Conservation (phyloP, 2,797 vertebrate species). For the Platyrinchus mystaceus region DNA sequence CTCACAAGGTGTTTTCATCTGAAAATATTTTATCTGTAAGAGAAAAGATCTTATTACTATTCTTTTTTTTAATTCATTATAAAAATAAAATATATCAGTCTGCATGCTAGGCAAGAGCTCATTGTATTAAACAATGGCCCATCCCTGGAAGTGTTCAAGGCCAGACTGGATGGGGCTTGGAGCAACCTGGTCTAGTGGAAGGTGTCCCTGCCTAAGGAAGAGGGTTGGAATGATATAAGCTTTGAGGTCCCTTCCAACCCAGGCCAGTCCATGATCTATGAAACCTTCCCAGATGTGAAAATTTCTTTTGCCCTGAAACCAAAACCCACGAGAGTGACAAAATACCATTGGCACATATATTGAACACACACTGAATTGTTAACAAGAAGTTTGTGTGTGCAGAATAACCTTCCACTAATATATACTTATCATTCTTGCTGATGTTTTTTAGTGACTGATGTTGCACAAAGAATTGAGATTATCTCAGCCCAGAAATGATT, state of each 20-base stretch:
- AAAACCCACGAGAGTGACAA: background rate
- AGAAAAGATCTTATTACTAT: background rate
- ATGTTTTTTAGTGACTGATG: background rate
- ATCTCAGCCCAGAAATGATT: background rate
- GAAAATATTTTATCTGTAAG: background rate
- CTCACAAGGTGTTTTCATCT: background rate
- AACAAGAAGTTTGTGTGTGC: background rate
- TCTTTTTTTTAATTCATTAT: background rate
- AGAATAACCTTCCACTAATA: background rate
- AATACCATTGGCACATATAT: background rate
- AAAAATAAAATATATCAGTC: background rate
- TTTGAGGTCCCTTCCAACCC: background rate
- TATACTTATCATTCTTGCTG: background rate
- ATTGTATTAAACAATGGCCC: background rate
- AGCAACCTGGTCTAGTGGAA: background rate
- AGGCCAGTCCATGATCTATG: background rate
- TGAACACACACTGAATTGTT: accelerated
- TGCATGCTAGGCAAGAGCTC: background rate
- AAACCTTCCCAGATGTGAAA: background rate
- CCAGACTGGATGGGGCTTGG: background rate
- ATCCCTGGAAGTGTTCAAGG: background rate
- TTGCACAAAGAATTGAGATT: background rate
- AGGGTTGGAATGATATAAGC: background rate
- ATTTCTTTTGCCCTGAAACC: background rate
- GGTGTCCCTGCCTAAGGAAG: background rate